These are phyloP conservation scores for Daboia siamensis DNA, from an alignment of 2,113 vertebrate species.

Conservation along the genomic window DNA sequence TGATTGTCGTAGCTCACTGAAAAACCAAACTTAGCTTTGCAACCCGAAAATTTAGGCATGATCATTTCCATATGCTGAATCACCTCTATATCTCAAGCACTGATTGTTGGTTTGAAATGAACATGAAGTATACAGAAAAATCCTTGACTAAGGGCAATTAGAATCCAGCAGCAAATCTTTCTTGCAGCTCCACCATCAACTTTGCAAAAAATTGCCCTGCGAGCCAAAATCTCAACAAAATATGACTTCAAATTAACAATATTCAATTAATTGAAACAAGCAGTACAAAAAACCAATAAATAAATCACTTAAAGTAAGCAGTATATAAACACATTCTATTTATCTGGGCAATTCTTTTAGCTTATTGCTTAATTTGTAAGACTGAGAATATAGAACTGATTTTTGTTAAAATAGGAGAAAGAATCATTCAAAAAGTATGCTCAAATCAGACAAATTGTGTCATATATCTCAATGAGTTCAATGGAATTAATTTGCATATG, in stretches of 20 bases:
- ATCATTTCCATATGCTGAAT: neutral
- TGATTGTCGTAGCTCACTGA: neutral
- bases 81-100: neutral
- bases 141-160: neutral
- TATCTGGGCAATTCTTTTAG: neutral
- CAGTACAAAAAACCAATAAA: neutral
- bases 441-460: neutral
- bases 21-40: neutral
- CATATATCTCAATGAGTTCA: neutral
- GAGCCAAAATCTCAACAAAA: neutral
- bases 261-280: neutral
- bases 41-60: neutral
- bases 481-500: neutral
- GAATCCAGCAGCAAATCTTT: neutral
- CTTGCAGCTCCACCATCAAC: neutral
- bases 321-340: neutral
- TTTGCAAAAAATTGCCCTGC: neutral
- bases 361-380: neutral
- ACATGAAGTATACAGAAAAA: neutral
- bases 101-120: neutral
- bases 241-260: neutral
- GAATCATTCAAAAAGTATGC: no score
- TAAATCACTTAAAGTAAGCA: neutral
- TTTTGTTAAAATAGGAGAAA: neutral
- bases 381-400: neutral